phyloP scores from a whole-genome alignment of 2,113 vertebrate genomes.

The Pollimyrus isidori region DNA sequence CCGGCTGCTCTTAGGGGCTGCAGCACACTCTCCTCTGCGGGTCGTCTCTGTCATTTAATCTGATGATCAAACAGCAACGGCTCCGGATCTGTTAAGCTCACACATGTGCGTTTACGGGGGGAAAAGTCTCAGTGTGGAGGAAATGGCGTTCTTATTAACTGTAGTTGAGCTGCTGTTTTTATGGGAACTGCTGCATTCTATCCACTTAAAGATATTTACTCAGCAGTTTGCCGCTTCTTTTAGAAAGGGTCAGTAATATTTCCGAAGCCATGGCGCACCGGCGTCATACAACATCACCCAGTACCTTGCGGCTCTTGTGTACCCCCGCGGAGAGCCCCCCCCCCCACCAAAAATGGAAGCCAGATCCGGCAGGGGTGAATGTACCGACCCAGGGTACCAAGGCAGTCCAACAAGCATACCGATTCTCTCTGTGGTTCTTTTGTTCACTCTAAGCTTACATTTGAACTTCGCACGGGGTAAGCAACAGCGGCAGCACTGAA shows the following conservation, averaged over 20 bases:
- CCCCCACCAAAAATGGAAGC: not conserved
- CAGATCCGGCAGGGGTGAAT: not conserved
- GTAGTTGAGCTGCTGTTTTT: not conserved
- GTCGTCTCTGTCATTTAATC: not conserved
- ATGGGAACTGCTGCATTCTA: not conserved
- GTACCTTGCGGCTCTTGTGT: not conserved
- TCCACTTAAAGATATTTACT: not conserved
- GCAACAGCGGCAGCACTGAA: constrained; percentile 5
- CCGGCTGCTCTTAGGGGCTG: not conserved
- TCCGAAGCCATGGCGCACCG: not conserved
- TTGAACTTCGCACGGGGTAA: not conserved
- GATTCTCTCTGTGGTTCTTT: not conserved
- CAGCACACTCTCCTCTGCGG: not conserved
- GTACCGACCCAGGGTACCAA: not conserved
- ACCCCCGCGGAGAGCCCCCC: not conserved
- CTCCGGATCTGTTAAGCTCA: not conserved
- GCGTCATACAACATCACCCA: not conserved
- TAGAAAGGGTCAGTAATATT: not conserved
- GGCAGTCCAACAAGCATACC: not conserved
- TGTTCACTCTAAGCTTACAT: constrained; percentile 3
- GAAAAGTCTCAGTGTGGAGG: not conserved
- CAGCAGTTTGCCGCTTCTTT: not conserved
- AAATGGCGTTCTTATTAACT: not conserved
- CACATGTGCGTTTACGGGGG: not conserved
- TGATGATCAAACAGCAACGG: not conserved